Percentiles rank a stretch among this genome's conserved stretches.
phyloP scores from a whole-genome alignment of 2,113 vertebrate species.

The Takifugu flavidus region DNA sequence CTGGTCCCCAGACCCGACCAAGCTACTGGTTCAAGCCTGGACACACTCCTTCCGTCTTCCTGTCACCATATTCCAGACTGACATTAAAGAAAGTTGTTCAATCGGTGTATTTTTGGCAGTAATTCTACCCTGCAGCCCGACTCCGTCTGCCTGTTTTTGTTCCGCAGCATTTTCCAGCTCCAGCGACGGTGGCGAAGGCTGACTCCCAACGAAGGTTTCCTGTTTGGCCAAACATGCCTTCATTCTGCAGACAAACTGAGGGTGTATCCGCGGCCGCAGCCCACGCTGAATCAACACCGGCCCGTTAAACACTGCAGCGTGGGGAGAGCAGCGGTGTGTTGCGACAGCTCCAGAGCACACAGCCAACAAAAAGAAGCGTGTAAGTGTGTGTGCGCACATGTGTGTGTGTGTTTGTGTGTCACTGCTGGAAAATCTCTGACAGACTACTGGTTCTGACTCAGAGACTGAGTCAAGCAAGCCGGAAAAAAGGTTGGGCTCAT shows the following conservation, averaged over 20 bases:
- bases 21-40: too few relatives aligned
- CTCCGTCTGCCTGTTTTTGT: conserved; percentile 33
- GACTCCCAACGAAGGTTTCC: conserved; percentile 42
- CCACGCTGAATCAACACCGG: conserved; percentile 61
- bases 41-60: too few relatives aligned
- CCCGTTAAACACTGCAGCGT: conserved; percentile 27
- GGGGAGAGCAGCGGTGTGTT: conserved; percentile 31
- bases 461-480: conserved; percentile 53
- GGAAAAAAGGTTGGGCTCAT: conserved; percentile 28
- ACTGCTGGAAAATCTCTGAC: conserved; percentile 66
- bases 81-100: conserved; percentile 17
- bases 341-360: conserved; percentile 22
- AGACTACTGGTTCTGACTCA: conserved; percentile 45
- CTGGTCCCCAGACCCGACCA: too few relatives aligned
- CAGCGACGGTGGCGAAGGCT: conserved; percentile 22
- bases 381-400: conserved; percentile 18
- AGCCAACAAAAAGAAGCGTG: conserved; percentile 42
- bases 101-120: conserved; percentile 22
- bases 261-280: conserved; percentile 48
- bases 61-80: neutral
- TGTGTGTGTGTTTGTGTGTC: conserved; percentile 16
- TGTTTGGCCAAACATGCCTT: conserved; percentile 49
- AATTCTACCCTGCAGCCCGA: conserved; percentile 18
- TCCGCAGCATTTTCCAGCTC: conserved; percentile 36
- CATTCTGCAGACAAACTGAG: conserved; percentile 31